Conservation (phyloP, 2,113 vertebrate genomes). For the Rhinolophus ferrumequinum region DNA sequence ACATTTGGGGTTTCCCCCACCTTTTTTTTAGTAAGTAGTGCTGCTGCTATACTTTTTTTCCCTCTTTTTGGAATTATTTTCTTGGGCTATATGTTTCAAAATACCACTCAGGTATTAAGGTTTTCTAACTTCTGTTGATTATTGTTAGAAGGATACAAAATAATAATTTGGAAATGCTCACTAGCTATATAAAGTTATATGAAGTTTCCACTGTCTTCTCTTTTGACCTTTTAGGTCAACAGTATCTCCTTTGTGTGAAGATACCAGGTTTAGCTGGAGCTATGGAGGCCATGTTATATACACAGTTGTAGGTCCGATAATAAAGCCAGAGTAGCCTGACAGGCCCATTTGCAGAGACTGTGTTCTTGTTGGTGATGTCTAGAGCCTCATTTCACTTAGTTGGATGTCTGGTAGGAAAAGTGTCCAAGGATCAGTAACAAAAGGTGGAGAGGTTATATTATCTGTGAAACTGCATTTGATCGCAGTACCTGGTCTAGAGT, state of each 20-base stretch:
- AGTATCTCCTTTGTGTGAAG: background rate
- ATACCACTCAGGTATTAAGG: background rate
- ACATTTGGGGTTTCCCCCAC: background rate
- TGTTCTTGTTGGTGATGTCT: background rate
- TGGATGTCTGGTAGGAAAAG: slow-evolving; percentile 10
- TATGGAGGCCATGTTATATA: background rate
- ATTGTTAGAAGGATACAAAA: background rate
- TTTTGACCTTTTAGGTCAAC: background rate
- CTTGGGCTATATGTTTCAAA: background rate
- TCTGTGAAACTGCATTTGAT: background rate
- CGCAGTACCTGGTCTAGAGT: background rate
- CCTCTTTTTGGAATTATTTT: background rate
- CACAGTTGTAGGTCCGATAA: background rate
- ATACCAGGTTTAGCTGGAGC: background rate
- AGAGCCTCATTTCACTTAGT: background rate
- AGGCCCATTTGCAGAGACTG: background rate
- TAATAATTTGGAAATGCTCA: background rate
- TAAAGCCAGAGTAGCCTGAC: background rate
- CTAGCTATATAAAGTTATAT: background rate
- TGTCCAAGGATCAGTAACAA: background rate
- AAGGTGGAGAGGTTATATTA: background rate
- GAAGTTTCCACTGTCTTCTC: background rate
- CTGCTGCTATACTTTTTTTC: background rate
- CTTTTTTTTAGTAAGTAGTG: background rate
- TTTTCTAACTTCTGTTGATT: slow-evolving; percentile 25